Conservation (phyloP, 2,113 vertebrate species). For the western clawed frog (Xenopus tropicalis) region DNA sequence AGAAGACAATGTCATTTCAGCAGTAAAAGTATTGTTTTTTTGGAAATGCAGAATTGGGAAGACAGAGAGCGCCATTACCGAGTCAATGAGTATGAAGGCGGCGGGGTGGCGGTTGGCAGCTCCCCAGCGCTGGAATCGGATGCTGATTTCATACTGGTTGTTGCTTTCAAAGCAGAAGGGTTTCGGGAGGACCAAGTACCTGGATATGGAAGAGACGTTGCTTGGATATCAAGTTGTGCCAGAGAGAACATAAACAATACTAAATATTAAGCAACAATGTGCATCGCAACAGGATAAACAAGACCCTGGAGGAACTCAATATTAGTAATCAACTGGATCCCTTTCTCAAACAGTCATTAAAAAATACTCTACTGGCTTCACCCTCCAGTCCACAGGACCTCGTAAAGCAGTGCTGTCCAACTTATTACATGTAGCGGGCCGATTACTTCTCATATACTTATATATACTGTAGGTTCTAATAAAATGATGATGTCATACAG, state of each 20-base stretch:
- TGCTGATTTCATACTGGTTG: slow-evolving; percentile 67
- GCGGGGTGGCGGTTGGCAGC: slow-evolving; percentile 64
- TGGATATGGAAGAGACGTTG: slow-evolving; percentile 35
- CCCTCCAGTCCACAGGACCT: too few species aligned
- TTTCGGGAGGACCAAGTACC: slow-evolving; percentile 72
- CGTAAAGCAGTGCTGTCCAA: too few species aligned
- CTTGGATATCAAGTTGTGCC: accelerated
- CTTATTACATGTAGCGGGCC: too few species aligned
- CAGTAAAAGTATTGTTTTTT: too few species aligned
- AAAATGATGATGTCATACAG: too few species aligned
- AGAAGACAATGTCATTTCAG: too few species aligned
- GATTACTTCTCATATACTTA: too few species aligned
- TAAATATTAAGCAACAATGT: neutral
- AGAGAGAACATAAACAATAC: too few species aligned
- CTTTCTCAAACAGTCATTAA: too few species aligned
- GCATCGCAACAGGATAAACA: accelerated
- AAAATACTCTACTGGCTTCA: too few species aligned
- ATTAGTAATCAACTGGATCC: neutral
- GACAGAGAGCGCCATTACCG: slow-evolving; percentile 56
- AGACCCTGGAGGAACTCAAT: neutral
- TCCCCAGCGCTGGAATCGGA: slow-evolving; percentile 71
- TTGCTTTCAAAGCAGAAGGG: slow-evolving; percentile 83
- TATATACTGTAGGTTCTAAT: too few species aligned
- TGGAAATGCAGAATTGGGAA: too few species aligned
- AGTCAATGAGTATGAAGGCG: slow-evolving; percentile 78